Base-by-base conservation (phyloP, 2,797 vertebrate species). In the Spea hammondii region DNA sequence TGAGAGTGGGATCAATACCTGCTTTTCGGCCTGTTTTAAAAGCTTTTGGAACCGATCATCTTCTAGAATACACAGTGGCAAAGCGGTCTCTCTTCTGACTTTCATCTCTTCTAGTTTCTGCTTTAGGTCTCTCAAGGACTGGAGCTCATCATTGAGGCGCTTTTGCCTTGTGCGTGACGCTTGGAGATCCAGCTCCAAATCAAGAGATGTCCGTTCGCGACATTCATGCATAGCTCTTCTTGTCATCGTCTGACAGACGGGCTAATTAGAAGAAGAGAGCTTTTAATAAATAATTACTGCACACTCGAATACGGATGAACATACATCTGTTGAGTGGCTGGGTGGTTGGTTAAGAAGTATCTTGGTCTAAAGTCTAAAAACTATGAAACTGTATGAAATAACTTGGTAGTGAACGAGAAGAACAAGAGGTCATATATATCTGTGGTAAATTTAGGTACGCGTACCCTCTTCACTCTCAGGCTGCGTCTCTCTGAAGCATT, bases 101-200 rank as follows among this genome's bases (percentile, higher is more conserved):
- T 92, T 93, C 88, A 91, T 85, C 5, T 91, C 91, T 83, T 95
- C 93, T 4, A 93, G 88, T 62, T 88, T 92, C 54, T 88, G 87
- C 83, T 90, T 85, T 4, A 95, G 84, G 82, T 88, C 89, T 79
- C 92, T 45, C 74, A 94, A 84, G 32, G 89, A 90, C 87, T 88
- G 91, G 4, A 95, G 89, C 83, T 95, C 93, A 0, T 94, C 92
- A 0, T 93, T 93, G 74, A 95, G 91, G 1, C 92, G 92, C 1
- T 75, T 92, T 86, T 95, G 93, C 2, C 90, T 88, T 0, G 93
- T 94, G 11, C 92, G 90, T 0, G 93, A 93, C 0, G 90, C 93
- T 90, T 94, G 93, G 5, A 95, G 93, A 70, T 94, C 93, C 90
- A 95, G 89, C 88, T 95, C 93, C 84, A 94, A 83, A 87, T 94